Base-by-base conservation (phyloP, 2,888 invertebrate species). In the Epiblema foenella region DNA sequence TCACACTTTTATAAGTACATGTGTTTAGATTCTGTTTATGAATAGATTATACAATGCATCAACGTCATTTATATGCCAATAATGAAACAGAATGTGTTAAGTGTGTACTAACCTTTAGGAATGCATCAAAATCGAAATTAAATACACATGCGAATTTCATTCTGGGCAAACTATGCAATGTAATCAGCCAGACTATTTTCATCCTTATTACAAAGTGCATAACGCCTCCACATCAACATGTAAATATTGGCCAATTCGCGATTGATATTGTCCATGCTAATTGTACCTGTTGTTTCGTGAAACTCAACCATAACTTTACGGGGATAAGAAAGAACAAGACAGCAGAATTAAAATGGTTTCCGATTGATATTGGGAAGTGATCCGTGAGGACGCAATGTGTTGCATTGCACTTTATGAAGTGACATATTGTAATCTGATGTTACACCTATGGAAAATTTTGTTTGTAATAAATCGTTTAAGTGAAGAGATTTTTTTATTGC, bases 311-410 rank as follows among this genome's bases (percentile, higher is more conserved):
- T 70, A 56, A 24, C 17, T 10, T n/a, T 15, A 5, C 1, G 2
- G 12, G 1, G 24, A 17, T 60, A 70, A n/a, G 20, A 24, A n/a
- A 17, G 33, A 10, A 12, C 72, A 60, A 72, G 75, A 76, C 62
- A 56, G 75, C 68, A 58, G 68, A 68, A 54, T 18, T 24, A 46
- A 11, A 73, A 75, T 75, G 79, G 75, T 76, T 74, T 77, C 69
- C 73, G 77, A 81, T 81, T 81, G 82, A 80, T 82, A 83, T 82
- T 78, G 81, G 74, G 81, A 83, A 79, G 83, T 78, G 81, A 80
- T 60, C 76, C 83, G 80, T 83, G 78, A 80, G 75, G 83, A 81
- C 85, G 85, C 85, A 83, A 70, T 77, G 79, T 86, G 85, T 77
- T 79, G 78, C 75, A 77, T 77, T 57, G 58, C 58, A 58, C 37